phyloP scores from a whole-genome alignment of 2,113 vertebrate species.

The Eonycteris spelaea region DNA sequence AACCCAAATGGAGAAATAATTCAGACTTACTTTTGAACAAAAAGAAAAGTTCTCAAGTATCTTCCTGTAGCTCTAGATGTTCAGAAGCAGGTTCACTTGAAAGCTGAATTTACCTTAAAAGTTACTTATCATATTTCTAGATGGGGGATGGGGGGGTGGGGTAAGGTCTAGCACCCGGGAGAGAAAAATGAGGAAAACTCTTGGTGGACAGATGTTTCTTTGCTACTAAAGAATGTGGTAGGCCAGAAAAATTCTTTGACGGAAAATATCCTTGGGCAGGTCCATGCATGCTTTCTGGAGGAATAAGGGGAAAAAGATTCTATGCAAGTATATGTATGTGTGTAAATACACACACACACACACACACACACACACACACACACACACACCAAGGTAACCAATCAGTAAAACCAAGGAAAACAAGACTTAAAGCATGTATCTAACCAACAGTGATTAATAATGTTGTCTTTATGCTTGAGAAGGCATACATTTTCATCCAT shows the following conservation, averaged over 20 bases:
- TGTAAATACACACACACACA: neutral
- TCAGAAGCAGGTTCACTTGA: neutral
- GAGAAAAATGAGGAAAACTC: neutral
- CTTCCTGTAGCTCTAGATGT: neutral
- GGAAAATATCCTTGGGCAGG: neutral
- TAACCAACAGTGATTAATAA: neutral
- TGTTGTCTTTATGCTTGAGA: neutral
- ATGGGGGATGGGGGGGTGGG: too few relatives aligned
- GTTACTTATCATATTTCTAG: neutral
- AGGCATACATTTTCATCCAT: neutral
- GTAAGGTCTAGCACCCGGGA: neutral
- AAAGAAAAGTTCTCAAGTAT: neutral
- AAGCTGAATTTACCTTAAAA: neutral
- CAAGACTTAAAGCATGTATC: neutral
- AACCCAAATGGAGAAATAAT: slow-evolving; percentile 31
- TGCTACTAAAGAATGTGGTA: neutral
- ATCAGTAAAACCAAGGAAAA: neutral
- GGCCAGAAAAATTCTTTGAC: neutral
- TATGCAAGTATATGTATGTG: neutral
- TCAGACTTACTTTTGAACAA: neutral
- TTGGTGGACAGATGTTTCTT: neutral
- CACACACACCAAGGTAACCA: neutral
- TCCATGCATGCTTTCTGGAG: neutral
- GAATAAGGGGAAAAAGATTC: neutral
- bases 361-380: too few relatives aligned